Evolutionary conservation across 1,140 invertebrate genomes (phyloP).

Genomic region (Telenomus remus): DNA sequence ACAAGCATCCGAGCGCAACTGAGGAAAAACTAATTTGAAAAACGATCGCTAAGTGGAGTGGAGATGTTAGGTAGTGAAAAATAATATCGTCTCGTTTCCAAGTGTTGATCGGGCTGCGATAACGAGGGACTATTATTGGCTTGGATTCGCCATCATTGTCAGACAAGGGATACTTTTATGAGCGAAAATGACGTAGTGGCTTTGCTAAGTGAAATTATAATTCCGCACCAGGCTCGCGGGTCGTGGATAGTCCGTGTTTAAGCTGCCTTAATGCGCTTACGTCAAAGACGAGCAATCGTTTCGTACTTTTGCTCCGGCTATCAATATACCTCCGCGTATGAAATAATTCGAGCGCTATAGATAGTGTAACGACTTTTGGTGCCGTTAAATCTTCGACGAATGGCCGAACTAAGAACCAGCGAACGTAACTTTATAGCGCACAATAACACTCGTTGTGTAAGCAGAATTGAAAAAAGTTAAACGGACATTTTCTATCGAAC

Average conservation of each 20-base stretch:
- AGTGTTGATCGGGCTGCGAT: constrained; percentile 13
- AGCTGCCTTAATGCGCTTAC: constrained; percentile 40
- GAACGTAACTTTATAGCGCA: constrained; percentile 50
- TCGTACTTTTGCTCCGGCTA: constrained; percentile 37
- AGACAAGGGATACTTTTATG: constrained; percentile 23
- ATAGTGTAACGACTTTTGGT: constrained; percentile 37
- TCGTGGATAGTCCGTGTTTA: constrained; percentile 28
- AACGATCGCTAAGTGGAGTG: background rate
- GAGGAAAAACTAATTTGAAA: background rate
- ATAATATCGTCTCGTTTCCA: too few relatives aligned
- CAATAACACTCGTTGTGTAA: constrained; percentile 28
- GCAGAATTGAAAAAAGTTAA: constrained; percentile 16
- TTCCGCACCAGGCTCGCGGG: constrained; percentile 5
- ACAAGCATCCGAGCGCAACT: too few relatives aligned
- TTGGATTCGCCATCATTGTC: constrained; percentile 29
- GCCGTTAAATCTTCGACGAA: constrained; percentile 48
- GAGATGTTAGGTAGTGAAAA: too few relatives aligned
- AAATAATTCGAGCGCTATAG: constrained; percentile 49
- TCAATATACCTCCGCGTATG: constrained; percentile 36
- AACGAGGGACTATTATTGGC: constrained; percentile 35
- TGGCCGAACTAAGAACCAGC: constrained; percentile 25
- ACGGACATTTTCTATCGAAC: constrained; percentile 14
- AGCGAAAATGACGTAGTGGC: constrained; percentile 33
- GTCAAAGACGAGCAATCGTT: constrained; percentile 42
- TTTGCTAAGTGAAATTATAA: constrained; percentile 40